Evolutionary conservation across 1,140 invertebrate genomes (phyloP).

Genomic region (Bacillus rossius): DNA sequence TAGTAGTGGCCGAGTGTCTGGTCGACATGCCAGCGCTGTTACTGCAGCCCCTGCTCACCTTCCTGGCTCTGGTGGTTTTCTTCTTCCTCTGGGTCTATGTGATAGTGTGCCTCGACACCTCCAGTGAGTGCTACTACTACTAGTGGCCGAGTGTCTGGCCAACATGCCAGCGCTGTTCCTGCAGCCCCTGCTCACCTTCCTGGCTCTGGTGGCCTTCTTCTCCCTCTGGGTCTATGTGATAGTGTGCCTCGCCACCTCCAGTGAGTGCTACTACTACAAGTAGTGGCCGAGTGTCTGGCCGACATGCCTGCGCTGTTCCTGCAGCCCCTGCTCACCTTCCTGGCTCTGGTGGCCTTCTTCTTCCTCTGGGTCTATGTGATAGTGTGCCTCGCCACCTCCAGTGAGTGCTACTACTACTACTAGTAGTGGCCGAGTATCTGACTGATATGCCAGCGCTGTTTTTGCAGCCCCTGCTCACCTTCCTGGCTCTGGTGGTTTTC

Average conservation of each 20-base stretch:
- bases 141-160: no score
- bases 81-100: conserved; percentile 81
- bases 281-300: no score
- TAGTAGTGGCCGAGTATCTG: no score
- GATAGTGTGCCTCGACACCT: conserved; percentile 62
- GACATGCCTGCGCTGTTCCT: conserved; percentile 80
- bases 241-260: conserved; percentile 59
- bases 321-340: conserved; percentile 82
- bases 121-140: conserved; percentile 65
- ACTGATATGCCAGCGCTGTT: conserved; percentile 78
- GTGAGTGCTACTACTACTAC: no score
- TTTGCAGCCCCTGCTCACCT: conserved; percentile 83
- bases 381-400: conserved; percentile 59
- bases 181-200: conserved; percentile 82
- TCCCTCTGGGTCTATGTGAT: conserved; percentile 81
- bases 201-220: conserved; percentile 71
- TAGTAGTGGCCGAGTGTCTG: no score
- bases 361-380: conserved; percentile 80
- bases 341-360: conserved; percentile 71
- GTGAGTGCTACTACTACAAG: no score
- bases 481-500: conserved; percentile 69
- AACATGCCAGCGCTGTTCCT: conserved; percentile 80
- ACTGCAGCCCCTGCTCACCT: conserved; percentile 83
- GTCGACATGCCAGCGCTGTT: conserved; percentile 78
- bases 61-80: conserved; percentile 69